A percentile compares a stretch with the other conserved stretches of the same genome.
Evolutionary conservation across 2,797 vertebrate genomes (phyloP).

Genomic region (Apogon talboti): DNA sequence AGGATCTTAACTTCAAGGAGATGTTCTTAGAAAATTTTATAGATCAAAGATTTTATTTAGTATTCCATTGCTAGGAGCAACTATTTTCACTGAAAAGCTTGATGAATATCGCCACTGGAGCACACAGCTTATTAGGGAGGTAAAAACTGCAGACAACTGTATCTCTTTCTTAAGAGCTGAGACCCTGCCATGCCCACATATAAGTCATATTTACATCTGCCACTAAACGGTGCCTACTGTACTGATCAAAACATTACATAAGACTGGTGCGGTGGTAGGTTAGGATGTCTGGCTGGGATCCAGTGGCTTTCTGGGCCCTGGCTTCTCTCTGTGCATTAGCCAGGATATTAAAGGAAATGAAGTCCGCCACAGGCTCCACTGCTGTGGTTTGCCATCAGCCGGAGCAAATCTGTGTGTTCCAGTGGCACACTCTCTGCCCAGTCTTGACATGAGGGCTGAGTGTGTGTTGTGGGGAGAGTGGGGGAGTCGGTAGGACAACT

Average conservation of each 20-base stretch:
- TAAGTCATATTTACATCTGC: conserved; percentile 68
- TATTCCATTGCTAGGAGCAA: no score
- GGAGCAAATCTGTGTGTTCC: conserved; percentile 78
- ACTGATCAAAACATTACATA: conserved; percentile 79
- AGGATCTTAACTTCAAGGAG: no score
- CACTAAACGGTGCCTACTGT: conserved; percentile 58
- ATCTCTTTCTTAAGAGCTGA: conserved; percentile 41
- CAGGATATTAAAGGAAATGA: conserved; percentile 86
- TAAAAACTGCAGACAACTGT: conserved; percentile 42
- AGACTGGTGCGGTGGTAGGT: conserved; percentile 68
- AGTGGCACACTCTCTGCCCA: conserved; percentile 74
- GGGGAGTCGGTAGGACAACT: conserved; percentile 62
- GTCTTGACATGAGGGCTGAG: conserved; percentile 67
- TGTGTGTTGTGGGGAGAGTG: conserved; percentile 53
- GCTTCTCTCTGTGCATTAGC: conserved; percentile 82
- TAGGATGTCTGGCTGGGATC: conserved; percentile 72
- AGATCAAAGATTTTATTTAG: no score
- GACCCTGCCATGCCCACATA: conserved; percentile 54
- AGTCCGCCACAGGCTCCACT: conserved; percentile 78
- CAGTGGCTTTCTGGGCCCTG: conserved; percentile 76
- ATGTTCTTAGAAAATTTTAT: no score
- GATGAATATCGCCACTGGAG: no score
- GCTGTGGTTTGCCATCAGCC: conserved; percentile 82
- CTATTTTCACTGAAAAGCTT: no score
- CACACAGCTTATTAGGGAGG: conserved; percentile 31